These are phyloP conservation scores for Drosophila stalkeri DNA, from an alignment of 2,888 invertebrate genomes.

Conservation along the genomic window DNA sequence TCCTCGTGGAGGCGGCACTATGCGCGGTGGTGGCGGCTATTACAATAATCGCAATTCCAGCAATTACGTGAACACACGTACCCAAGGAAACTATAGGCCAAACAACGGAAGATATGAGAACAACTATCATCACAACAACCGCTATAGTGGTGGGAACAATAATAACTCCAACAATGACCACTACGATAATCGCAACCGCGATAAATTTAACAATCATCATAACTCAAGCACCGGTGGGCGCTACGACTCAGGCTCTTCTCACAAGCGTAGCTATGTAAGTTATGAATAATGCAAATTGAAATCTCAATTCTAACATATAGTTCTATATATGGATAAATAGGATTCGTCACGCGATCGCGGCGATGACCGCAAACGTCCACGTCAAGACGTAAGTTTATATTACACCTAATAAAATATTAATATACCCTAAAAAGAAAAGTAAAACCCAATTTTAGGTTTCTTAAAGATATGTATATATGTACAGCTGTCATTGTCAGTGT, in stretches of 20 bases:
- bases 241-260: constrained; percentile 77
- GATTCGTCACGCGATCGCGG: constrained; percentile 84
- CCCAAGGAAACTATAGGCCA: constrained; percentile 81
- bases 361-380: constrained; percentile 83
- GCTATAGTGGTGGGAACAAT: constrained; percentile 68
- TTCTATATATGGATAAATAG: constrained; percentile 38
- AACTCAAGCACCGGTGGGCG: constrained; percentile 72
- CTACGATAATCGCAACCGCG: constrained; percentile 73
- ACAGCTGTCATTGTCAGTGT: constrained; percentile 49
- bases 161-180: constrained; percentile 57
- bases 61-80: constrained; percentile 80
- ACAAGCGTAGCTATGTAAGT: constrained; percentile 84
- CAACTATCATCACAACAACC: constrained; percentile 72
- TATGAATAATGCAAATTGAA: not conserved
- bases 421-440: constrained; percentile 6
- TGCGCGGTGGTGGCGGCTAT: constrained; percentile 75
- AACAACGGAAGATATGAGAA: constrained; percentile 77
- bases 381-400: constrained; percentile 83
- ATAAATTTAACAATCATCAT: constrained; percentile 70
- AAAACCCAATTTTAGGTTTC: constrained; percentile 47
- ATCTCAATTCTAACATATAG: not conserved
- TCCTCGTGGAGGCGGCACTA: constrained; percentile 76
- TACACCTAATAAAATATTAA: constrained; percentile 30
- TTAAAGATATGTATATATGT: constrained; percentile 24
- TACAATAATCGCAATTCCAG: constrained; percentile 75